Conservation (phyloP, 1,140 invertebrate species). For the Penaeus japonicus region DNA sequence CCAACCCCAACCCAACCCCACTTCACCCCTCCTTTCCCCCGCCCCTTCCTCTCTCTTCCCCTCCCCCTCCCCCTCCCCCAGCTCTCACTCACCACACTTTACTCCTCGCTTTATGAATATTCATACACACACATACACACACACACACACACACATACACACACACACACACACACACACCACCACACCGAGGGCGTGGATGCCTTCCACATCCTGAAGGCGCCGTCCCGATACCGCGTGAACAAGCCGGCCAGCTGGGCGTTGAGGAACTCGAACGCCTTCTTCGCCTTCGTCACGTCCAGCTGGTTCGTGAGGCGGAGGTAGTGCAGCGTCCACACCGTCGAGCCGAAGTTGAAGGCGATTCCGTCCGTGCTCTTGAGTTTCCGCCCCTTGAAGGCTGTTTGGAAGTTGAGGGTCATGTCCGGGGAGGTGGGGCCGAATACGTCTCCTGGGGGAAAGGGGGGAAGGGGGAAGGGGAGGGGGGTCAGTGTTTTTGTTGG, state of each 20-base stretch:
- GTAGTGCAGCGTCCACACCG: constrained; percentile 70
- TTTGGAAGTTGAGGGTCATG: constrained; percentile 61
- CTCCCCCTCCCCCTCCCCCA: too few relatives aligned
- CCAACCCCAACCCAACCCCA: too few relatives aligned
- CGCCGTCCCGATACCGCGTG: constrained; percentile 63
- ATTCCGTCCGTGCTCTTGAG: constrained; percentile 65
- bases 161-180: too few relatives aligned
- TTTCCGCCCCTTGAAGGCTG: constrained; percentile 41
- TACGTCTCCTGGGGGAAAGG: constrained; percentile 63
- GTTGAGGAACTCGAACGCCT: constrained; percentile 66
- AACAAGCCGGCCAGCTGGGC: constrained; percentile 64
- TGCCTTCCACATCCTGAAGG: constrained; percentile 66
- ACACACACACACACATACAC: too few relatives aligned
- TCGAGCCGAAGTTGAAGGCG: constrained; percentile 71
- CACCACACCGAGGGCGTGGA: constrained; percentile 66
- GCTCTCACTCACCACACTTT: too few relatives aligned
- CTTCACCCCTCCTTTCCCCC: too few relatives aligned
- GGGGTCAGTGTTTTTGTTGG: too few relatives aligned
- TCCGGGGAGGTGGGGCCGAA: constrained; percentile 72
- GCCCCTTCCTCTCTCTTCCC: too few relatives aligned
- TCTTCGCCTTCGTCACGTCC: constrained; percentile 61
- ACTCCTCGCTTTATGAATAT: too few relatives aligned
- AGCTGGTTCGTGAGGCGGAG: constrained; percentile 70
- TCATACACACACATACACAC: too few relatives aligned
- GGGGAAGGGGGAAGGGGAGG: too few relatives aligned